A percentile compares a stretch with the other conserved stretches of the same genome.
Evolutionary conservation across 2,113 vertebrate species (phyloP).

Genomic region (Rhinolophus ferrumequinum): DNA sequence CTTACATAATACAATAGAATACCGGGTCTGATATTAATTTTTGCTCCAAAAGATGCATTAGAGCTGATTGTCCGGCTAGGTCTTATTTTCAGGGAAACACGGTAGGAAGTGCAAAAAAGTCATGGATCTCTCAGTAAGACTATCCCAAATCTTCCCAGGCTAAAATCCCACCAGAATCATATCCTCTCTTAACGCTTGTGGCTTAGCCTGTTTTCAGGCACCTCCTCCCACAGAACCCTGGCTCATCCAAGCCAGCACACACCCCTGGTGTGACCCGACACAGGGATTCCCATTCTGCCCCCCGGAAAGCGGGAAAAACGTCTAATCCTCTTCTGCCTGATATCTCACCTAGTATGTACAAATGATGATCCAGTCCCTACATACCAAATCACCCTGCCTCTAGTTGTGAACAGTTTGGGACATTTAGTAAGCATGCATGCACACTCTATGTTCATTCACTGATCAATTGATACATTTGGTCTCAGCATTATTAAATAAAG

Average conservation of each 20-base stretch:
- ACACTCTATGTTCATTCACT: background rate
- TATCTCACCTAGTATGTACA: background rate
- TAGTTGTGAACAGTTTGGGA: too few species aligned
- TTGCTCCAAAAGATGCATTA: too few species aligned
- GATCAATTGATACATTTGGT: background rate
- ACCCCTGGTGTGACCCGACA: background rate
- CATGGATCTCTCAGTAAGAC: background rate
- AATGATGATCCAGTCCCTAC: background rate
- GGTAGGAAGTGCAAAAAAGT: too few species aligned
- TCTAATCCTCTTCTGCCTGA: background rate
- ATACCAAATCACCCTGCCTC: background rate
- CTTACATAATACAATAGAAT: too few species aligned
- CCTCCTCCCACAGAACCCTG: background rate
- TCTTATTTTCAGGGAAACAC: too few species aligned
- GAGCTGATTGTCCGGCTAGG: too few species aligned
- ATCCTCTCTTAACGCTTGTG: background rate
- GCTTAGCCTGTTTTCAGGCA: background rate
- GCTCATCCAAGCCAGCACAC: rapidly evolving
- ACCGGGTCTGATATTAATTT: too few species aligned
- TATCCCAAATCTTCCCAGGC: background rate
- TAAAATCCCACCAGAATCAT: background rate
- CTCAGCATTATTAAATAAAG: background rate
- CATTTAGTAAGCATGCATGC: background rate
- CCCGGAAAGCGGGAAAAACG: rapidly evolving
- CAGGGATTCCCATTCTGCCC: background rate